Conservation (phyloP, 1,140 invertebrate species). For the Frieseomelitta varia region DNA sequence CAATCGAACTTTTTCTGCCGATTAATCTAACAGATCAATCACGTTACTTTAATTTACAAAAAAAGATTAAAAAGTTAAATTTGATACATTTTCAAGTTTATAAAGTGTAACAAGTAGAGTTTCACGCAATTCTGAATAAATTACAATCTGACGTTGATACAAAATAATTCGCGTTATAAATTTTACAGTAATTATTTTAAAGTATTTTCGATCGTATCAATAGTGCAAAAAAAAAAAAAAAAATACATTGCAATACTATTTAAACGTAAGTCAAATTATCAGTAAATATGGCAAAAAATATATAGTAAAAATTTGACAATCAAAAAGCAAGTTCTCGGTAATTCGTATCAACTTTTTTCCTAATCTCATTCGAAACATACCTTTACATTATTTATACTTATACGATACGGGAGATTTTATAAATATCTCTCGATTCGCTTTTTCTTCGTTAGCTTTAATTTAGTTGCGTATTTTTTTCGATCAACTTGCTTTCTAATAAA, state of each 20-base stretch:
- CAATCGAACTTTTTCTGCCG: constrained; percentile 43
- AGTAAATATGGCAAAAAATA: no score
- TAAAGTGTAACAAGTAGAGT: background rate
- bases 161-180: background rate
- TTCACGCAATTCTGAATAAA: background rate
- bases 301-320: background rate
- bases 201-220: background rate
- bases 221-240: background rate
- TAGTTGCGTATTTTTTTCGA: constrained; percentile 1
- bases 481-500: constrained; percentile 34
- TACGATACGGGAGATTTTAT: no score
- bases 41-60: background rate
- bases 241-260: no score
- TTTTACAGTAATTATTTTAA: background rate
- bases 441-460: background rate
- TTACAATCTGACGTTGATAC: background rate
- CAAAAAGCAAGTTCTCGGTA: background rate
- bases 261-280: no score
- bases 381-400: background rate
- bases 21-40: constrained; percentile 58
- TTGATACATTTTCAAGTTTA: background rate
- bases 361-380: background rate
- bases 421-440: background rate
- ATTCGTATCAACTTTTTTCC: background rate
- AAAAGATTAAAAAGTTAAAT: background rate